These are phyloP conservation scores for Lampris megalopsis DNA, from an alignment of 2,113 vertebrate species.

Conservation along the genomic window DNA sequence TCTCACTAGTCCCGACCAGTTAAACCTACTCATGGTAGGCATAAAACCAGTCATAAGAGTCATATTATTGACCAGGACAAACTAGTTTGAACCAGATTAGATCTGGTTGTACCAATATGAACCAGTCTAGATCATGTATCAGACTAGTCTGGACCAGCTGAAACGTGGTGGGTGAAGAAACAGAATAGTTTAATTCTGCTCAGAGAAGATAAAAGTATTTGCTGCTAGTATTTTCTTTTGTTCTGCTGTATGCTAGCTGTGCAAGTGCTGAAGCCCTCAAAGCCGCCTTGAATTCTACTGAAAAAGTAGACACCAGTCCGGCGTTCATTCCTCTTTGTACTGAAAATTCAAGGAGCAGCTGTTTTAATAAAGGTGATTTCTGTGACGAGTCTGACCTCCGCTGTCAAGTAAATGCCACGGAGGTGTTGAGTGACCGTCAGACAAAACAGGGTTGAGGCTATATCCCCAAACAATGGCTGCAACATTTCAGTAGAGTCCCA, in stretches of 20 bases:
- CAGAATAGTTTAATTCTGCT: conserved; percentile 22
- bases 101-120: conserved; percentile 55
- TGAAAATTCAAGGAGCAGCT: conserved; percentile 49
- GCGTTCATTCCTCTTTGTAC: conserved; percentile 33
- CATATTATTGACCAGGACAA: conserved; percentile 32
- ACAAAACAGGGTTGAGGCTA: conserved; percentile 47
- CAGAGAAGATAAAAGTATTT: conserved; percentile 46
- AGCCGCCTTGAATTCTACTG: conserved; percentile 26
- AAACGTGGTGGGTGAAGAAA: conserved; percentile 26
- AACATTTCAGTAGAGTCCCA: conserved; percentile 56
- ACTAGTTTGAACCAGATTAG: conserved; percentile 52
- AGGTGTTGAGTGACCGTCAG: conserved; percentile 54
- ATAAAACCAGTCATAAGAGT: conserved; percentile 50
- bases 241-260: conserved; percentile 53
- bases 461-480: conserved; percentile 42
- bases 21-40: conserved; percentile 47
- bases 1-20: conserved; percentile 28
- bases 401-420: conserved; percentile 45
- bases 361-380: conserved; percentile 60
- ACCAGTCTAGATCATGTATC: conserved; percentile 31
- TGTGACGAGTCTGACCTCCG: conserved; percentile 47
- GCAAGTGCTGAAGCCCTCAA: conserved; percentile 55
- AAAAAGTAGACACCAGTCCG: conserved; percentile 24
- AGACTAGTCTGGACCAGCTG: conserved; percentile 40
- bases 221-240: conserved; percentile 40